Evolutionary conservation across 2,888 invertebrate species (phyloP), one percentile per base, ranked within the genome.

Genomic region (Euplexia lucipara): DNA sequence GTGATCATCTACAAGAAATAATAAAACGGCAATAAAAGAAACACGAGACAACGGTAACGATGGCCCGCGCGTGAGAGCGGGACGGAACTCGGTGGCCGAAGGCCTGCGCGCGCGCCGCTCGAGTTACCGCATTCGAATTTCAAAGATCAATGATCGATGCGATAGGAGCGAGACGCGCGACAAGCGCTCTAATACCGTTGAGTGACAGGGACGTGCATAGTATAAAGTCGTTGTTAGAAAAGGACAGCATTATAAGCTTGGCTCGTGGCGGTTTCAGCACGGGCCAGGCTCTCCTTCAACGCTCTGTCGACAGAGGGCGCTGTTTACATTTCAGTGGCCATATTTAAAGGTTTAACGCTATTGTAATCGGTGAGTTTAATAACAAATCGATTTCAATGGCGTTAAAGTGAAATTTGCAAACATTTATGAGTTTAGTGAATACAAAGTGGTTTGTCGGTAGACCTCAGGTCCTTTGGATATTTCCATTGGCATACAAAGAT

Each of bases 1-100:
- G 95, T 95, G 95, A 95, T 95, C 94, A 93, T 95, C 95, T 94
- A 95, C 94, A 95, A 95, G 95, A 95, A 95, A 95, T 95, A 95
- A 95, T 95, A 95, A 95, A 95, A 94, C 94, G 92, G 93, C 93
- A 94, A 95, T 95, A 95, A 95, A 95, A 95, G 95, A 92, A 94
- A 94, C 91, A 90, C 90, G 94, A 94, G 94, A 93, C 92, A 92
- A 90, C 92, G 87, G 90, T 89, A 91, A 90, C 87, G 79, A 86
- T 84, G 76, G 84, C 82, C 87, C 85, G 88, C 87, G 90, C 87
- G 94, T 84, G 90, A 80, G 90, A 94, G 90, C 83, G 91, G 83
- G 95, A 95, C 84, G 86, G 90, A 83, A 79, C 83, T 83, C 84
- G 85, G 88, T 87, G 88, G 88, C 86, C 88, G 89, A 87, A 88